phyloP scores from a whole-genome alignment of 1,140 invertebrate species.

The Calycopis cecrops region DNA sequence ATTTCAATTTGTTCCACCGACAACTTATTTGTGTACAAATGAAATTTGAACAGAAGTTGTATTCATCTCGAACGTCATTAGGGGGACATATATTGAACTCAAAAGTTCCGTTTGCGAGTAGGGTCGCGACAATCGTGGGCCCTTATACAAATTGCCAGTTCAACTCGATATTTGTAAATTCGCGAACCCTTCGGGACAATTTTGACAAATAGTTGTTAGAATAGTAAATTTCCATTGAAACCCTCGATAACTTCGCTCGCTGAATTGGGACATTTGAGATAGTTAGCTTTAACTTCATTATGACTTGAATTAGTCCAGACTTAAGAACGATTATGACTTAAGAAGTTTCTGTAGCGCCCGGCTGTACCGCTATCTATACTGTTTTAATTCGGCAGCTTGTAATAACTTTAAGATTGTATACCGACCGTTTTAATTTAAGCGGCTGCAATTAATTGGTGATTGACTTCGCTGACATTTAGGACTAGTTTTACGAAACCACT shows the following conservation, averaged over 20 bases:
- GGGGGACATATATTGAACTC: conserved; percentile 28
- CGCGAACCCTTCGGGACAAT: conserved; percentile 57
- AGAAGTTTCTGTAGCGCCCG: conserved; percentile 32
- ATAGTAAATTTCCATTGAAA: conserved; percentile 72
- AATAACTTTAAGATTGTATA: no score
- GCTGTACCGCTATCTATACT: conserved; percentile 5
- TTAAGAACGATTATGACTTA: conserved; percentile 61
- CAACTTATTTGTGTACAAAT: no score
- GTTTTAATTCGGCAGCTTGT: conserved; percentile 6
- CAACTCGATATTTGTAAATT: conserved; percentile 60
- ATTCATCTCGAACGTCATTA: conserved; percentile 21
- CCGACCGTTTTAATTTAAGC: no score
- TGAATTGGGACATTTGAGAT: conserved; percentile 56
- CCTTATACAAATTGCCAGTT: conserved; percentile 55
- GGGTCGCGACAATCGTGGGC: conserved; percentile 35
- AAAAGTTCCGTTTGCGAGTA: conserved; percentile 39
- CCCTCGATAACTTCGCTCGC: conserved; percentile 53
- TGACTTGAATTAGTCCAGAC: conserved; percentile 60
- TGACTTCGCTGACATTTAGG: background rate
- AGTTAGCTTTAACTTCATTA: conserved; percentile 65
- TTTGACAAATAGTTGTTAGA: conserved; percentile 70
- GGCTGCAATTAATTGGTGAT: no score
- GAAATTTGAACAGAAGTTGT: conserved; percentile 6
- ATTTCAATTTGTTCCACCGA: no score
- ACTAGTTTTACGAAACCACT: background rate